Percentiles rank a stretch among this genome's conserved stretches.
Evolutionary conservation across 2,113 vertebrate species (phyloP).

Genomic region (Sinocyclocheilus grahami): DNA sequence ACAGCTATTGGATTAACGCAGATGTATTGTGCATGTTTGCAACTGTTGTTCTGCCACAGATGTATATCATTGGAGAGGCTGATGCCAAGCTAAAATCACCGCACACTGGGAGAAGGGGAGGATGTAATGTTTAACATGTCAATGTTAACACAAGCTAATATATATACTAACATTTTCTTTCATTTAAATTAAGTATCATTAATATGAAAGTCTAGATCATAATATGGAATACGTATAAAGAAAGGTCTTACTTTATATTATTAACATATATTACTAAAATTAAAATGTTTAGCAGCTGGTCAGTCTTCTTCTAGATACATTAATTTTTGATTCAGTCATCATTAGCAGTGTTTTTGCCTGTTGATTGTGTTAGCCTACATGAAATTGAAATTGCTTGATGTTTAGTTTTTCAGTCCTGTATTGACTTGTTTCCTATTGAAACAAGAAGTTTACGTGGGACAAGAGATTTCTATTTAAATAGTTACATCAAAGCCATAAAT

Average conservation of each 20-base stretch:
- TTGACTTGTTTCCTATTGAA: neutral
- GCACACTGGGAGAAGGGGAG: too few species aligned
- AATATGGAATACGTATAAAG: neutral
- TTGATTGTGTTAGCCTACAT: neutral
- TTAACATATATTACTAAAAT: neutral
- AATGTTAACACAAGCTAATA: neutral
- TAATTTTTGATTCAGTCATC: neutral
- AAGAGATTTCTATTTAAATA: neutral
- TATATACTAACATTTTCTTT: too few species aligned
- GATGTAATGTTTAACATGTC: neutral
- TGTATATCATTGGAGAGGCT: slow-evolving; percentile 6
- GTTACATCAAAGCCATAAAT: neutral
- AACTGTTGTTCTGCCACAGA: neutral
- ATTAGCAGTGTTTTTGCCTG: neutral
- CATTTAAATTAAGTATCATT: too few species aligned
- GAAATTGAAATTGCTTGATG: too few species aligned
- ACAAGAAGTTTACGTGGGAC: neutral
- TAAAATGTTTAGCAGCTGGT: neutral
- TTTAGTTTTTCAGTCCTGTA: neutral
- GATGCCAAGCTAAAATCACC: neutral
- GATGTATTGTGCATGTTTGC: neutral
- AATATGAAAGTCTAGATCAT: neutral
- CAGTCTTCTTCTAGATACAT: neutral
- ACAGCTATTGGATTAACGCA: slow-evolving; percentile 34
- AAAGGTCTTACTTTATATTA: neutral